Base-by-base conservation (phyloP, 2,888 invertebrate species). In the Acronicta psi region DNA sequence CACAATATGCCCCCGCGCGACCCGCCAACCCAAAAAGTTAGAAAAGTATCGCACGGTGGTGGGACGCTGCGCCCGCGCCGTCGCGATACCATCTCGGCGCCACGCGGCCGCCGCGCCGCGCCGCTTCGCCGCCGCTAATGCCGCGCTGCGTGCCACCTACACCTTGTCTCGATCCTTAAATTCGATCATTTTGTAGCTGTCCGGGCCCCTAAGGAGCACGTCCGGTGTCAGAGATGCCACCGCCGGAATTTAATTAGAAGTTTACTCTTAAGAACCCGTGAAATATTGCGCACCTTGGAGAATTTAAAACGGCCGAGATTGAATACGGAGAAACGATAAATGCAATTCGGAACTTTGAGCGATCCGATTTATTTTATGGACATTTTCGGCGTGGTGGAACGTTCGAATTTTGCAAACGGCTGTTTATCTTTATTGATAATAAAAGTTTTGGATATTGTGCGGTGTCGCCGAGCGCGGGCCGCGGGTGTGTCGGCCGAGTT, bases 21-120 rank as follows among this genome's bases (percentile, higher is more conserved):
- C 88, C 87, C 84, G 81, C 65, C 85, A 76, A 73, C 82, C 91
- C 92, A 92, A 93, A 93, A 92, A 92, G 93, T 92, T 93, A 90
- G 93, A 92, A 92, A 93, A 93, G 88, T 90, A 87, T 84, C 84
- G 83, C 85, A 86, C 84, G 51, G 58, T 61, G 65, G 62, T 59
- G 59, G 64, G 64, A 59, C 66, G 55, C 61, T 41, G 31, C 43
- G 50, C 56, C 80, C 78, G 80, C 75, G 80, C 68, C 79, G 82
- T 76, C 71, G 66, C 78, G 90, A 90, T 91, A 87, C 78, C 83
- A 89, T 88, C 90, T 88, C 86, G 88, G 87, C 89, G 89, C 87
- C 86, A 76, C 74, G 75, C 75, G 69, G 77, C 74, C 42, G 61
- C 72, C 36, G 54, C 60, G 53, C 68, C 60, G 68, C 52, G 86